Evolutionary conservation across 2,888 invertebrate species (phyloP), one percentile per base, ranked within the genome.

Genomic region (Ophioninae sp.): DNA sequence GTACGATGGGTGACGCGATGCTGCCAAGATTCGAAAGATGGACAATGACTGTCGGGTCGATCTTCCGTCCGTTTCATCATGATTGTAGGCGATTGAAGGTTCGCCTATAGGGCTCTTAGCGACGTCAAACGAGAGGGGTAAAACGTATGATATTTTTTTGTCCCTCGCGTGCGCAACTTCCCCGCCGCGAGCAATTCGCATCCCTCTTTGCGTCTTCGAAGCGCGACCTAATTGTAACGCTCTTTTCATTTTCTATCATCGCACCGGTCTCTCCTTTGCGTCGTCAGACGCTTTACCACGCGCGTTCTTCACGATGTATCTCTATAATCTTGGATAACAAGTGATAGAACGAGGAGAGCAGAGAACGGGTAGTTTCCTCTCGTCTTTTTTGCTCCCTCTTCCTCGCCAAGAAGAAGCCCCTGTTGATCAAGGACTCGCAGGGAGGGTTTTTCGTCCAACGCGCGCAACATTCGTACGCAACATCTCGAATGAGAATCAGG

Each of bases 261-360:
- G 20, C 39, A 44, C 41, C 50, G 39, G 62, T 44, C 23, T 62
- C 50, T 50, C 23, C 13, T 30, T 30, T n/a, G 20, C 44, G 76
- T 76, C 79, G 61, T 75, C 80, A 64, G 61, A 67, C n/a, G 13
- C 5, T 56, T 56, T 30, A 5, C 59, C 65, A 76, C 65, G 67
- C 57, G 67, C 57, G 59, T 39, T 44, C 37, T 62, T 50, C 30
- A 23, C 41, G 64, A 77, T 62, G 41, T 44, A 79, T 39, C 82
- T 79, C 83, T 85, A 83, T 82, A 83, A 85, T 85, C 81, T 83
- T 84, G 78, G 64, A 83, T 83, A 81, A 86, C 70, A 67, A 81
- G 64, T 50, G 62, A 44, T 37, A 62, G 3, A 56, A 23, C 7
- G 59, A 69, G 67, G 44, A 41, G n/a, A 21, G 6, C 17, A 74